Base-by-base conservation (phyloP, 2,888 invertebrate genomes). In the Acrobasis suavella region DNA sequence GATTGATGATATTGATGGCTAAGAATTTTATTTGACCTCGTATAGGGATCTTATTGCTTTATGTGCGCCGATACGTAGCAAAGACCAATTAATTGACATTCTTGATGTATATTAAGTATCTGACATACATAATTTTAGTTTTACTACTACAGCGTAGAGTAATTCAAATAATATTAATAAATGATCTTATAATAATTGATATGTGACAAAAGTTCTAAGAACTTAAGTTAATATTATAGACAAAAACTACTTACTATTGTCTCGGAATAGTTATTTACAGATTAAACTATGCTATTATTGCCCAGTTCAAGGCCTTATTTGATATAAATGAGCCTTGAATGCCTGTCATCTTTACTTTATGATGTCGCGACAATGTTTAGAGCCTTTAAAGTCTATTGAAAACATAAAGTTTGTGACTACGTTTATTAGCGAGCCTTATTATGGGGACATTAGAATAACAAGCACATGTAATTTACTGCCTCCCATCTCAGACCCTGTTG, bases 1-100 rank as follows among this genome's bases (percentile, higher is more conserved):
- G 89, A 90, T 90, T 87, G 81, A 91, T 90, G 83, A 73, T 83
- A 74, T 76, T 71, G 78, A 81, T 75, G 77, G 77, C 75, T 74
- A 74, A 65, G 66, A 64, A 64, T 68, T 66, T 62, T 63, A 58
- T 56, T 52, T 63, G 66, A 67, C 67, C 66, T 65, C 63, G 65
- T 38, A 62, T 60, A 60, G 46, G 64, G 52, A 42, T 52, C 51
- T 55, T 50, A 10, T 32, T 39, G 32, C 49, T 56, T 39, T 56
- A 22, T 42, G 16, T 56, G 12, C 17, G 17, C 22, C 56, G 16
- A 46, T 38, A 56, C 42, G 42, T 62, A 51, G 17, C 56, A 55
- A 54, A 37, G n/a, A 38, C 37, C 52, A 22, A 37, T 52, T n/a
- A 14, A 52, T 52, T 52, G 14, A 6, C 14, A 12, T 52, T 52